Base-by-base conservation (phyloP, 35 echinoderm and acorn worm genomes). In the Acanthaster planci region DNA sequence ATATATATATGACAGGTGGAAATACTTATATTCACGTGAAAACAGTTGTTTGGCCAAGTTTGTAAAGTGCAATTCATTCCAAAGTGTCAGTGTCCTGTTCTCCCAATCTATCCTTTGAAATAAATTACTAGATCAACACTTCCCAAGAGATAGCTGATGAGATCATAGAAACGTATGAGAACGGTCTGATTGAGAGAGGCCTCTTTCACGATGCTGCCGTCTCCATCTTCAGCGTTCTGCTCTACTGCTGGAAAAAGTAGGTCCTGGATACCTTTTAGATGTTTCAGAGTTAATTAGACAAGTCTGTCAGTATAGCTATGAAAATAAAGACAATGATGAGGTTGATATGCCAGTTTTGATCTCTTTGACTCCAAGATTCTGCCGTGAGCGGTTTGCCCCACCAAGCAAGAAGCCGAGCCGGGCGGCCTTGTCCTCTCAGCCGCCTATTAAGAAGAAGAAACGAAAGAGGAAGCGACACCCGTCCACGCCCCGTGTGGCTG, bases 221-320 rank as follows among this genome's bases (percentile, higher is more conserved):
- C 1, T 90, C 89, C 14, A 94, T 88, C 27, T 99, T 99, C 56
- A 82, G 92, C 5, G 96, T 99, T 17, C 31, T 99, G 12, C 77
- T 99, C 34, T 91, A 99, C 77, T 99, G 88, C 79, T 99, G 96
- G 96, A 99, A 94, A 84, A 91, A 93, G 96, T 99, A 87, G 87
- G 78, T 34, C 30, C n/a, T 12, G 4, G 12, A 47, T 47, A 47
- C 12, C n/a, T n/a, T n/a, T n/a, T n/a, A n/a, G n/a, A n/a, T n/a
- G n/a, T n/a, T n/a, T 47, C 42, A 47, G 12, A 47, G 4, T 47
- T 47, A 47, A 47, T 47, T 12, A 47, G 4, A 6, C 4, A 47
- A 6, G 42, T 47, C 12, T 47, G 12, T 47, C 4, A 47, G 4
- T 47, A 47, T 47, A 6, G 4, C 4, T 12, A 47, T 47, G 4